Conservation (phyloP, 2,797 vertebrate genomes). For the Pipistrellus nathusii region DNA sequence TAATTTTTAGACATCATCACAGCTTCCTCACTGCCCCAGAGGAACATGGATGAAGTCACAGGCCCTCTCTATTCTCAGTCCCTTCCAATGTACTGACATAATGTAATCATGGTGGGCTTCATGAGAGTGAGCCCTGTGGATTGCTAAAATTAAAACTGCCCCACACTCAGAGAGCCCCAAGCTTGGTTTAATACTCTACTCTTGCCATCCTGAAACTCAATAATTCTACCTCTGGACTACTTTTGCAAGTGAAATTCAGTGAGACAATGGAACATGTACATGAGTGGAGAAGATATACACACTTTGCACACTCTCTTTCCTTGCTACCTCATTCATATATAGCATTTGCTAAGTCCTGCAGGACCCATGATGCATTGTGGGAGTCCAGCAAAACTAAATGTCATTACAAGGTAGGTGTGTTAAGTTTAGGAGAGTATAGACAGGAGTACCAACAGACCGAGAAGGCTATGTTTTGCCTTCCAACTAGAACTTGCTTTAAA, state of each 20-base stretch:
- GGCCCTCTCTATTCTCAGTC: neutral
- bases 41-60: neutral
- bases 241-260: neutral
- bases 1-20: neutral
- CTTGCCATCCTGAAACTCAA: neutral
- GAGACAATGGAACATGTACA: rapidly evolving
- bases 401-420: rapidly evolving
- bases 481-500: neutral
- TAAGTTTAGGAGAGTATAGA: neutral
- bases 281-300: rapidly evolving
- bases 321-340: rapidly evolving
- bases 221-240: neutral
- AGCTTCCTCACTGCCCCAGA: neutral
- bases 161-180: rapidly evolving
- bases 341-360: neutral
- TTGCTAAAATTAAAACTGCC: neutral
- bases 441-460: neutral
- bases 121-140: rapidly evolving
- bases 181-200: neutral
- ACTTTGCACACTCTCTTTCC: rapidly evolving
- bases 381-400: neutral
- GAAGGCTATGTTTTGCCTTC: neutral
- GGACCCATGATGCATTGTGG: neutral
- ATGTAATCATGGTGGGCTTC: neutral
- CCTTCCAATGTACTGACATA: neutral